Base-by-base conservation (phyloP, 2,888 invertebrate genomes). In the Zygothrica quintamaculata region DNA sequence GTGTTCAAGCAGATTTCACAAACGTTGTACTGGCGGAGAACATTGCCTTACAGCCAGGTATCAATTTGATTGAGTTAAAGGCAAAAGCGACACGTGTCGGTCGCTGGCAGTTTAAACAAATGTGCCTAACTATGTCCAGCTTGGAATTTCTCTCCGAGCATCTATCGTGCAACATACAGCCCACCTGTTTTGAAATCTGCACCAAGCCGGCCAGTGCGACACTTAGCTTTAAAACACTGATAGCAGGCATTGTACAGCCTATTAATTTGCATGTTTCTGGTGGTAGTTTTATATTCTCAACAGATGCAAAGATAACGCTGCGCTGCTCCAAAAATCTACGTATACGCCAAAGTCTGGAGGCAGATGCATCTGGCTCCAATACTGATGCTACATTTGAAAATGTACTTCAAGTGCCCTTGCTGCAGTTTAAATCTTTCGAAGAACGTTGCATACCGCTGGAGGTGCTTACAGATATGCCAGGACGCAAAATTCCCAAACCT, bases 221-320 rank as follows among this genome's bases (percentile, higher is more conserved):
- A 77, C 89, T 94, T 87, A 91, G 92, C 88, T 80, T 93, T 40
- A 94, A 94, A 68, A 95, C 96, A 78, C 92, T 97, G 40, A 92
- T 97, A 4, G 96, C 96, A 0, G 97, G 97, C 0, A 92, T 97
- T 67, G 94, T 95, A 75, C 97, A 97, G 89, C 92, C 93, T 13
- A 94, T 97, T 92, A 93, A 94, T 74, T 87, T 97, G 50, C 93
- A 94, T 36, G 93, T 97, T 11, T 93, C 94, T 0, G 95, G 95
- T 67, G 97, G 97, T 1, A 97, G 96, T 90, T 94, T 94, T 58
- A 92, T 92, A 64, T 94, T 97, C 87, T 92, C 93, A 40, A 91
- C 94, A 84, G 95, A 95, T 89, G 91, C 92, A 48, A 88, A 90
- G 70, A 89, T 90, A 18, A 82, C 71, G 9, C 59, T 91, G 25